Percentiles rank a stretch among this genome's conserved stretches.
phyloP scores from a whole-genome alignment of 2,797 vertebrate species.

The Eupleurogrammus muticus region DNA sequence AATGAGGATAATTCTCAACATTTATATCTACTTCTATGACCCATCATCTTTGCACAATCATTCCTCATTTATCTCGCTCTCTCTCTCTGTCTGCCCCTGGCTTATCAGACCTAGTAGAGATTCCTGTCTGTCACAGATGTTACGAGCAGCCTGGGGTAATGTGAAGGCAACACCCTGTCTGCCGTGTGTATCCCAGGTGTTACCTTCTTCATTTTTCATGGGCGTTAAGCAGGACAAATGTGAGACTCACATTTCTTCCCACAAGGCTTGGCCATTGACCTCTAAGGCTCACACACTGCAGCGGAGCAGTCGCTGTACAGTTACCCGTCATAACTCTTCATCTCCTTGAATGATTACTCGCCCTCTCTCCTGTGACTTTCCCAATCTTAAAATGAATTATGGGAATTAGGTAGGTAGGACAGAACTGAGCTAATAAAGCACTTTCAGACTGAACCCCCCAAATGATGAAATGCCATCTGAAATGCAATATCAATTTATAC shows the following conservation, averaged over 20 bases:
- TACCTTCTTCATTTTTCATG: slow-evolving; percentile 79
- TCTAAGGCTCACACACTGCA: slow-evolving; percentile 42
- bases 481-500: slow-evolving; percentile 13
- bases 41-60: background rate
- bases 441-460: background rate
- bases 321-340: slow-evolving; percentile 68
- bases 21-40: slow-evolving; percentile 10
- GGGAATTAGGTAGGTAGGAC: background rate
- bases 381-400: slow-evolving; percentile 38
- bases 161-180: slow-evolving; percentile 10
- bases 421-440: slow-evolving; percentile 18
- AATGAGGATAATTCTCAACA: slow-evolving; percentile 1
- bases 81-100: background rate
- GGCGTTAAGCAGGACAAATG: slow-evolving; percentile 76
- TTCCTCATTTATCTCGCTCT: background rate
- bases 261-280: slow-evolving; percentile 65
- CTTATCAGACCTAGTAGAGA: slow-evolving; percentile 6
- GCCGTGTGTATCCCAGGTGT: slow-evolving; percentile 46
- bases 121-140: slow-evolving; percentile 26
- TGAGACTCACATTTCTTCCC: slow-evolving; percentile 69
- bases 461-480: slow-evolving; percentile 5
- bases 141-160: slow-evolving; percentile 28
- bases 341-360: slow-evolving; percentile 57
- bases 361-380: slow-evolving; percentile 21
- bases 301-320: slow-evolving; percentile 29